Percentiles rank a stretch among this genome's conserved stretches.
These are phyloP conservation scores for Neoascia interrupta DNA, from an alignment of 2,888 invertebrate species.

Conservation along the genomic window DNA sequence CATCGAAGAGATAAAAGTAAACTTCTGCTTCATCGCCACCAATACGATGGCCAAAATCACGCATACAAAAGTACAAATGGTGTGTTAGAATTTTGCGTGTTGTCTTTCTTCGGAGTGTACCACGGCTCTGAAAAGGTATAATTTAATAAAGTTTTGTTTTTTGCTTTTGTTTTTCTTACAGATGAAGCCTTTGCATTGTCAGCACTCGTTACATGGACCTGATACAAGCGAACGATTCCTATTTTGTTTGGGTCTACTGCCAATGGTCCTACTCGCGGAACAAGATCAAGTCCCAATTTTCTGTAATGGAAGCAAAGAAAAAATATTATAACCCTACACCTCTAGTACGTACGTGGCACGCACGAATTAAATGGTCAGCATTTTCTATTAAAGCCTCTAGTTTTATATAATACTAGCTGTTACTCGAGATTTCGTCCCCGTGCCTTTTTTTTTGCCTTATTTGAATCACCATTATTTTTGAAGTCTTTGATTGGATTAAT, in stretches of 20 bases:
- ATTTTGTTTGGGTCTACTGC: slow-evolving; percentile 94
- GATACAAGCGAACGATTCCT: slow-evolving; percentile 93
- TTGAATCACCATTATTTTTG: too few relatives aligned
- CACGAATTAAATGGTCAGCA: too few relatives aligned
- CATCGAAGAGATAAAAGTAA: slow-evolving; percentile 91
- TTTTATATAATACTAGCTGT: too few relatives aligned
- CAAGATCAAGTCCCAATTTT: slow-evolving; percentile 94
- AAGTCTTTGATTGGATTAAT: too few relatives aligned
- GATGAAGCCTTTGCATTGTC: slow-evolving; percentile 85
- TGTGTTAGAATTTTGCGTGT: slow-evolving; percentile 82
- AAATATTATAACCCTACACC: too few relatives aligned
- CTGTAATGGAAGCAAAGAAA: slow-evolving; percentile 82
- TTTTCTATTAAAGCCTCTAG: too few relatives aligned
- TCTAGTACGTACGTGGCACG: too few relatives aligned
- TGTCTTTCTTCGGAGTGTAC: slow-evolving; percentile 78
- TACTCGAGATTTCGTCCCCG: too few relatives aligned
- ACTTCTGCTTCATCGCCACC: slow-evolving; percentile 95
- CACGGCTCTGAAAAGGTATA: slow-evolving; percentile 75
- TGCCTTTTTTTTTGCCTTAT: too few relatives aligned
- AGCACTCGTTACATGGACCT: slow-evolving; percentile 88
- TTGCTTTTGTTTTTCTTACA: slow-evolving; percentile 82
- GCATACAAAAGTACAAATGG: slow-evolving; percentile 92
- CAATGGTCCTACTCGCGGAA: slow-evolving; percentile 92
- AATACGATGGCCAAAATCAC: slow-evolving; percentile 92
- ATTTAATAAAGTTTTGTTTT: too few relatives aligned